Evolutionary conservation across 37 sponge, comb jelly and placozoan species (phyloP), one percentile per base, ranked within the genome.

Genomic region (Haliclona indistincta): DNA sequence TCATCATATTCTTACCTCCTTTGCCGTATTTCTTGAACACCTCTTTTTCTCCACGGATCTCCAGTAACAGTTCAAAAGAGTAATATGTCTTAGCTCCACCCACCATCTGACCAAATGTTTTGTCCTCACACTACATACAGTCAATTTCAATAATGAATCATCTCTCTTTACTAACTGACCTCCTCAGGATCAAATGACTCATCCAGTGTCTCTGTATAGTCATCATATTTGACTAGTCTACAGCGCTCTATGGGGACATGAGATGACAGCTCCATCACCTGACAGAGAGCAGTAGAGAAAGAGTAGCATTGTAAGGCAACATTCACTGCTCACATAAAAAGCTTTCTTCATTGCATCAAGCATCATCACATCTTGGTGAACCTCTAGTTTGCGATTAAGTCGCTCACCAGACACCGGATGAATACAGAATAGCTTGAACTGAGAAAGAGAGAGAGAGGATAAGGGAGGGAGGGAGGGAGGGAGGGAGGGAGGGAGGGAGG

Each of bases 181-280:
- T 91, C 78, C 8, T 62, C 68, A 11, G 69, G 81, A 34, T 95
- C 96, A 81, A 83, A 95, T 30, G 96, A 95, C 64, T 84, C 82
- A 56, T 95, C 96, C 45, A 95, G 53, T 20, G 81, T 75, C 20
- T 95, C 96, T 25, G 86, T 77, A 65, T 86, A 92, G 72, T 88
- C 89, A 76, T 95, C 96, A 71, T 95, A 95, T 45, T 71, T 84
- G 6, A 95, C 90, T 37, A 95, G 30, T 17, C 96, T 64, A 74
- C 96, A 95, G 3, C 85, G 65, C 43, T 92, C 89, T 43, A 88
- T 13, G 0, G 96, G 84, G 15, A 92, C 80, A 51, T 49, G 45
- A 11, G 60, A 40, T 52, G 76, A 36, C 15, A 90, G 68, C 41
- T 81, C 79, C 32, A 90, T 63, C 60, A 86, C n/a, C 94, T 93